Base-by-base conservation (phyloP, 2,113 vertebrate species). In the Calonectris borealis region DNA sequence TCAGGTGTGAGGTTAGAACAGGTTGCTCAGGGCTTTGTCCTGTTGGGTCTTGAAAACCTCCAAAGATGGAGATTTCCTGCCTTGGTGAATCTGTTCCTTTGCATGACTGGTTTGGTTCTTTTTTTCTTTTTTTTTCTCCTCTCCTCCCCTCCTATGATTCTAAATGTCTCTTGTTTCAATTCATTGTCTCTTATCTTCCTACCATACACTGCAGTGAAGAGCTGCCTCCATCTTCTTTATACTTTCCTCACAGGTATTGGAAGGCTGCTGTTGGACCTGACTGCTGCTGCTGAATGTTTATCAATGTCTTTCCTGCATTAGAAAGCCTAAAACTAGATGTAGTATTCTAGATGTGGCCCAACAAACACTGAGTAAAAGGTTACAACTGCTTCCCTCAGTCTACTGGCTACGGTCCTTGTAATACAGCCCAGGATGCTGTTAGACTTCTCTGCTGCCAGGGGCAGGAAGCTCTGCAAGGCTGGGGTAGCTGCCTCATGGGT, bases 371-470 rank as follows among this genome's bases (percentile, higher is more conserved):
- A 62, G 9, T 52, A 44, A 77, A 69, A 48, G 2, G 6, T 57
- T 65, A n/a, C 13, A 5, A 40, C 32, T 55, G 11, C 20, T 57
- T 90, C 46, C 40, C 20, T 70, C 31, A 31, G 16, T 24, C 17
- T 88, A 2, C 48, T 29, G 38, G 29, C 26, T 79, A 34, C 0
- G 0, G 24, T 40, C 24, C 32, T 49, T 61, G 27, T n/a, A 7
- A 36, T 38, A 57, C 27, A 87, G 20, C 3, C 15, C 16, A 25
- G 54, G 65, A 36, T 40, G 22, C 13, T 75, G 13, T 42, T 54
- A 65, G 27, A 17, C 9, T 58, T 58, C 36, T 64, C 72, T 77
- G 27, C 26, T 84, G 10, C 29, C 36, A 44, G 44, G 20, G 21
- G 3, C 26, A 73, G 46, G n/a, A 70, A 49, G 9, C 6, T 81